Evolutionary conservation across 1,140 invertebrate genomes (phyloP), one percentile per base, ranked within the genome.

Genomic region (Papilio glaucus): DNA sequence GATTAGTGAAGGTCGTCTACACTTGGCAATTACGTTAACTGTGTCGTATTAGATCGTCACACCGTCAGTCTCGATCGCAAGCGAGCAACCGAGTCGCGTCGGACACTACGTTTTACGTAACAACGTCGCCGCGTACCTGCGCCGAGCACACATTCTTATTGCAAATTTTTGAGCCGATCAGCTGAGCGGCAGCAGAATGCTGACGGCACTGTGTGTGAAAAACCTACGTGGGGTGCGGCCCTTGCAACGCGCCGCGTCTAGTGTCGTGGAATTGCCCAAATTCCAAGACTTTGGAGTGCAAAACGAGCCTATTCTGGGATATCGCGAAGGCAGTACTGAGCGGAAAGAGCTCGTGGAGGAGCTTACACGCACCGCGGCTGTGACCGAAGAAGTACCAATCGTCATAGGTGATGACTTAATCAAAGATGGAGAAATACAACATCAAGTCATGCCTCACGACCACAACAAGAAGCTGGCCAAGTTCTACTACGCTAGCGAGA

Each of bases 331-430:
- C 9, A 98, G 97, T 61, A 93, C 94, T 53, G 98, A 99, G 89
- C 95, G 98, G 61, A 90, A 94, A 68, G 95, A 96, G 68, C 87
- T 99, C 10, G 95, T 97, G 80, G 94, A 95, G 65, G 96, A 96
- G 57, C 89, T 99, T 4, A 94, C 97, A 75, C 91, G 95, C 68
- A 95, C 95, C 81, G 93, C 95, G 26, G 91, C 87, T 21, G 94
- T 94, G 45, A 95, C 95, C 41, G 95, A 96, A 85, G 98, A 99
- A 76, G 95, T 99, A 61, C 98, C 98, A 0, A 96, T 99, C 83
- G 95, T 99, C 21, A 98, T 99, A 87, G 98, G 98, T 10, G 96
- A 96, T 75, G 95, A 99, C 90, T 96, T 97, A 90, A 96, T 97
- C 79, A 95, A 95, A 72, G 97, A 97, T 1, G 94, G 96, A 41